Conservation (phyloP, 1,140 invertebrate species). For the Patella vulgata region DNA sequence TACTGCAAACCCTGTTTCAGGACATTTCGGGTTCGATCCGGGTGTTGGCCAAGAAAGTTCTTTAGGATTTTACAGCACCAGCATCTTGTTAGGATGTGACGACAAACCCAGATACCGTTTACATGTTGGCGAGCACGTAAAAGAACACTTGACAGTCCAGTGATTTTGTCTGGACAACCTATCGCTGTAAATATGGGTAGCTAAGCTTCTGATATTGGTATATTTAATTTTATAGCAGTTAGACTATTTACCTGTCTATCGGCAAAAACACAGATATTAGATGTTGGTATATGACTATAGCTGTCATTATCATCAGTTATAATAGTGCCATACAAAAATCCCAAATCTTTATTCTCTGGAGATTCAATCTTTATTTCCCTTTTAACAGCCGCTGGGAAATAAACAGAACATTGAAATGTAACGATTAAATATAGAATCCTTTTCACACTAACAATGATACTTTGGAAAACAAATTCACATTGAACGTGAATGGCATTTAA, state of each 20-base stretch:
- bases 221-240: background rate
- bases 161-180: too few relatives aligned
- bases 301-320: conserved; percentile 57
- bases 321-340: conserved; percentile 64
- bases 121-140: too few relatives aligned
- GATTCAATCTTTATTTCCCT: conserved; percentile 48
- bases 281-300: conserved; percentile 25
- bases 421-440: background rate
- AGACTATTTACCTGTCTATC: conserved; percentile 50
- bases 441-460: background rate
- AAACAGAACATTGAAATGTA: conserved; percentile 3
- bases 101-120: too few relatives aligned
- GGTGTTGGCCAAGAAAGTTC: too few relatives aligned
- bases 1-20: too few relatives aligned
- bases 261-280: conserved; percentile 63
- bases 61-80: background rate
- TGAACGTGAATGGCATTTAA: too few relatives aligned
- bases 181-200: too few relatives aligned
- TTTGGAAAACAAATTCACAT: too few relatives aligned
- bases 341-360: conserved; percentile 54
- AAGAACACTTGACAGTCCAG: too few relatives aligned
- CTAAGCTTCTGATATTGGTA: background rate
- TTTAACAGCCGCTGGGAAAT: conserved; percentile 46
- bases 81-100: too few relatives aligned
- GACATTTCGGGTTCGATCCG: too few relatives aligned